Evolutionary conservation across 2,797 vertebrate species (phyloP).

Genomic region (Sparidentex hasta): DNA sequence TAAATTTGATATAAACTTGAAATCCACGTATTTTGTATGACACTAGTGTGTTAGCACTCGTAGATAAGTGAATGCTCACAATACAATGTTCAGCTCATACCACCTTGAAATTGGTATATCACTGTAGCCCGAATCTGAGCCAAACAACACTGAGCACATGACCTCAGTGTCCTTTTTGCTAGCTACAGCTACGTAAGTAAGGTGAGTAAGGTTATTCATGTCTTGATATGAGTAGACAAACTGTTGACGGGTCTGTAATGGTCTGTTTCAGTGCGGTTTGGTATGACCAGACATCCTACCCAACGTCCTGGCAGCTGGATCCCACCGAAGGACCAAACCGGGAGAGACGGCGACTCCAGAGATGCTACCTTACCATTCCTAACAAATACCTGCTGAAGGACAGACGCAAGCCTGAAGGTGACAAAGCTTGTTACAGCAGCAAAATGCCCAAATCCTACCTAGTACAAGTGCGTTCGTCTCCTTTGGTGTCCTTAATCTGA

Average conservation of each 20-base stretch:
- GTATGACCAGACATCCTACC: constrained; percentile 94
- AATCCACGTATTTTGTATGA: too few relatives aligned
- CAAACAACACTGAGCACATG: neutral
- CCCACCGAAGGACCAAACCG: constrained; percentile 97
- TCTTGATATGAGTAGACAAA: neutral
- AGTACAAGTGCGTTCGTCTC: neutral
- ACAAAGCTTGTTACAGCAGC: neutral
- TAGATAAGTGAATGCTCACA: too few relatives aligned
- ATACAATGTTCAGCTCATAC: too few relatives aligned
- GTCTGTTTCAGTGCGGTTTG: constrained; percentile 91
- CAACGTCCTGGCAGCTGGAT: constrained; percentile 97
- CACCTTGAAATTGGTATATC: neutral
- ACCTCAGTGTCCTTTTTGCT: neutral
- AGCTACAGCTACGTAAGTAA: too few relatives aligned
- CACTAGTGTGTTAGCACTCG: too few relatives aligned
- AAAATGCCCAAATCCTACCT: neutral
- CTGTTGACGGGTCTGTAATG: neutral
- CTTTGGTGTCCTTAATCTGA: constrained; percentile 24
- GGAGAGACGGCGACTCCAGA: constrained; percentile 94
- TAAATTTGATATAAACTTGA: too few relatives aligned
- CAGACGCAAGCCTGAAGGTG: constrained; percentile 93
- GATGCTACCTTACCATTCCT: constrained; percentile 97
- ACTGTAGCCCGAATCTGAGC: neutral
- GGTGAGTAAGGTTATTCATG: neutral
- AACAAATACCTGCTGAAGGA: constrained; percentile 98